A percentile compares a stretch with the other conserved stretches of the same genome.
phyloP scores from a whole-genome alignment of 2,888 invertebrate species.

The Sylvicola cinctus region DNA sequence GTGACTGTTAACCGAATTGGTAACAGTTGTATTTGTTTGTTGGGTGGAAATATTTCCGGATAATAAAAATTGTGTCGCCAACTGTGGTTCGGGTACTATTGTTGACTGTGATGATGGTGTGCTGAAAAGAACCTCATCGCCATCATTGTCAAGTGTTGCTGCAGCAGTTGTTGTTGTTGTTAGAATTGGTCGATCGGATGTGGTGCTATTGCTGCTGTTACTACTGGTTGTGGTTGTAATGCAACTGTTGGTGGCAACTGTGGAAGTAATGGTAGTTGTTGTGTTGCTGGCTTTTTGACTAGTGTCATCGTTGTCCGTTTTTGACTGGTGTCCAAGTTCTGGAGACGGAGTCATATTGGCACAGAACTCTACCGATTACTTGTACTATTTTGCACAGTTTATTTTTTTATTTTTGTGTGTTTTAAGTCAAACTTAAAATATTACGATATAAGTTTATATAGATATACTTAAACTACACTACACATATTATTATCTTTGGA shows the following conservation, averaged over 20 bases:
- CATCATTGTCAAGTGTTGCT: neutral
- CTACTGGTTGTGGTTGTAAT: neutral
- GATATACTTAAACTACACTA: too few relatives aligned
- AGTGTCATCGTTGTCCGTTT: slow-evolving; percentile 40
- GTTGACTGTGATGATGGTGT: neutral
- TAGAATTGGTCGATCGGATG: neutral
- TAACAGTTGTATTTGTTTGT: too few relatives aligned
- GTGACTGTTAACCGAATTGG: too few relatives aligned
- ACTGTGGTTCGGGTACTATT: too few relatives aligned
- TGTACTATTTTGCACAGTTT: neutral
- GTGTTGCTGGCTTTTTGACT: slow-evolving; percentile 21
- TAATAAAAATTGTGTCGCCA: too few relatives aligned
- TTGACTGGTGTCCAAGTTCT: slow-evolving; percentile 47
- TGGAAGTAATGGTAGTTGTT: slow-evolving; percentile 8
- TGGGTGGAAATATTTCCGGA: too few relatives aligned
- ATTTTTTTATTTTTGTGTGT: too few relatives aligned
- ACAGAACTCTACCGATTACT: slow-evolving; percentile 8
- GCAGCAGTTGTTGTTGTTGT: neutral
- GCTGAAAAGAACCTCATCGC: neutral
- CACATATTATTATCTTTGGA: too few relatives aligned
- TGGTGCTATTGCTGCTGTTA: neutral
- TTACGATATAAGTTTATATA: too few relatives aligned
- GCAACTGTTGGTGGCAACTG: neutral
- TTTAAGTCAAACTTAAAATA: too few relatives aligned
- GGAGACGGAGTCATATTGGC: slow-evolving; percentile 60